Evolutionary conservation across 2,113 vertebrate genomes (phyloP).

Genomic region (Emydocephalus ijimae): DNA sequence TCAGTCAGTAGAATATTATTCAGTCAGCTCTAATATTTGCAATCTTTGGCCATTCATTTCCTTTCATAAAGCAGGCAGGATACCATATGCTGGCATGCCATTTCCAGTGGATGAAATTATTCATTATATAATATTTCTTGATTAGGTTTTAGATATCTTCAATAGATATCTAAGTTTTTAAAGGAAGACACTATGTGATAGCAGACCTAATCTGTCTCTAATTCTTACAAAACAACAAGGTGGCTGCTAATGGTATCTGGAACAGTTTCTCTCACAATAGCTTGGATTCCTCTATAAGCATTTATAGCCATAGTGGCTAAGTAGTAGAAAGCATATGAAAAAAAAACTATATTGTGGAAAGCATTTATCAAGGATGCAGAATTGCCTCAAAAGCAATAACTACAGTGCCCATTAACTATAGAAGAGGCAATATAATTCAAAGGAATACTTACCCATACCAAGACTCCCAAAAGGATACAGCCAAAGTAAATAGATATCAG

Average conservation of each 20-base stretch:
- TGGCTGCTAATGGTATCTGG: neutral
- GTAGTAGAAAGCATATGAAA: neutral
- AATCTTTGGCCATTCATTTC: neutral
- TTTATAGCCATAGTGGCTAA: no score
- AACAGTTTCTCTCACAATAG: neutral
- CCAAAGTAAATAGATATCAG: neutral
- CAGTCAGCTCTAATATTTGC: neutral
- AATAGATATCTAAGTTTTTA: neutral
- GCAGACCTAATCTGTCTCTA: neutral
- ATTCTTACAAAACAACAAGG: neutral
- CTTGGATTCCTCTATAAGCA: neutral
- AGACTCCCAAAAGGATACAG: neutral
- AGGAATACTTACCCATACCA: neutral
- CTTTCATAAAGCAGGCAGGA: neutral
- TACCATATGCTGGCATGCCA: neutral
- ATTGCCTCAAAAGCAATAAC: neutral
- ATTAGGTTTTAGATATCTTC: neutral
- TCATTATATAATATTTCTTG: neutral
- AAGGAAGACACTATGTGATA: neutral
- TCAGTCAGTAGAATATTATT: neutral
- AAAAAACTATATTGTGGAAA: no score
- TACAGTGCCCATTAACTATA: neutral
- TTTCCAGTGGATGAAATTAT: neutral
- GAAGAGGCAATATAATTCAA: neutral
- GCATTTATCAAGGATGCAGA: neutral